A percentile compares a stretch with the other conserved stretches of the same genome.
Evolutionary conservation across 2,888 invertebrate genomes (phyloP).

Genomic region (Urechis unicinctus): DNA sequence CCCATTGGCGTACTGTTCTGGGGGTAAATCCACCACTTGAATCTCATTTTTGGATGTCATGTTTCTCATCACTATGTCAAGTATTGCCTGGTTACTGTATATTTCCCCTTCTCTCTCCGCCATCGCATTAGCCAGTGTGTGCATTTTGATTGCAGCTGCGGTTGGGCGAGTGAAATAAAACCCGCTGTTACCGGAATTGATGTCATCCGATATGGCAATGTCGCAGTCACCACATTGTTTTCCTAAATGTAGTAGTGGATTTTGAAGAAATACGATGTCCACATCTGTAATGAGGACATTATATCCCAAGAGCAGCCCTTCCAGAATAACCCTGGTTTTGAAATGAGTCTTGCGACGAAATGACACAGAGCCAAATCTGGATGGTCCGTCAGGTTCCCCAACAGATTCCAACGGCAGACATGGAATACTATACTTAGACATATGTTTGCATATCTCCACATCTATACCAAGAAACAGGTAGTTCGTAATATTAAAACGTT

Average conservation of each 20-base stretch:
- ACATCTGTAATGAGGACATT: slow-evolving; percentile 1
- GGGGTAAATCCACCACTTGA: not conserved
- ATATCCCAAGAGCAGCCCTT: slow-evolving; percentile 2
- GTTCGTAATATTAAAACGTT: no score
- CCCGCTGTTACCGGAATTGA: slow-evolving; percentile 1
- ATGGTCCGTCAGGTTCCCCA: not conserved
- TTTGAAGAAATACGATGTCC: slow-evolving; percentile 2
- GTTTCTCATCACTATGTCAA: not conserved
- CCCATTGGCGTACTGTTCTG: not conserved
- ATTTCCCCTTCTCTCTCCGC: not conserved
- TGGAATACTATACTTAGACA: no score
- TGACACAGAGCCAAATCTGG: slow-evolving; percentile 4
- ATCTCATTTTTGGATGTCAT: not conserved
- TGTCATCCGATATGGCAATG: slow-evolving; percentile 2
- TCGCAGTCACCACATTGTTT: not conserved
- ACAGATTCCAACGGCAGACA: no score
- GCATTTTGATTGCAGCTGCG: not conserved
- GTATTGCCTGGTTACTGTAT: not conserved
- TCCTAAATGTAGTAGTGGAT: slow-evolving; percentile 5
- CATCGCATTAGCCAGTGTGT: not conserved
- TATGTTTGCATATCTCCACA: no score
- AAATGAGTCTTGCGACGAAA: slow-evolving; percentile 2
- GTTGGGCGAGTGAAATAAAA: slow-evolving; percentile 5
- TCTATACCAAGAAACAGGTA: no score
- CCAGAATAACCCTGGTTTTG: slow-evolving; percentile 2